Evolutionary conservation across 2,888 invertebrate species (phyloP).

Genomic region (Willowsia nigromaculata): DNA sequence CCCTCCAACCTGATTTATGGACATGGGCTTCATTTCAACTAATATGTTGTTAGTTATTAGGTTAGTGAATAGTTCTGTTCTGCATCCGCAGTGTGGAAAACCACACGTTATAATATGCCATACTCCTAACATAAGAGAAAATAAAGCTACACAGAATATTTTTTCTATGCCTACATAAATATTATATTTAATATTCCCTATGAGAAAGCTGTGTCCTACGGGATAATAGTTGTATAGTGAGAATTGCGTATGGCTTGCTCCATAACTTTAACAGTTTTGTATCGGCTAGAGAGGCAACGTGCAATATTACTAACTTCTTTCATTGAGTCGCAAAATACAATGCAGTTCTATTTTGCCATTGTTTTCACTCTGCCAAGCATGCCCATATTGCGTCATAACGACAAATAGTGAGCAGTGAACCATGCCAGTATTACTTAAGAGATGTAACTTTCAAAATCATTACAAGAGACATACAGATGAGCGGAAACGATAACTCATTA

Average conservation of each 20-base stretch:
- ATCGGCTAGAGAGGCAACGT: too few species aligned
- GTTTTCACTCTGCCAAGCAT: too few species aligned
- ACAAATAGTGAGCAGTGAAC: background rate
- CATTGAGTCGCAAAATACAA: background rate
- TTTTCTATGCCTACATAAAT: too few species aligned
- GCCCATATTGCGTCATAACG: background rate
- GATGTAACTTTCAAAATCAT: background rate
- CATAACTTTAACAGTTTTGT: too few species aligned
- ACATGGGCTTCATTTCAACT: background rate
- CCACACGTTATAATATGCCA: background rate
- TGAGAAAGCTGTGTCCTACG: background rate
- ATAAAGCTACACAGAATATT: background rate
- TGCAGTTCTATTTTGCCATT: too few species aligned
- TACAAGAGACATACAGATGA: background rate
- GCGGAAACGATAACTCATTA: background rate
- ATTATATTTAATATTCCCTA: background rate
- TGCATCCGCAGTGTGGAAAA: background rate
- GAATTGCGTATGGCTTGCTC: too few species aligned
- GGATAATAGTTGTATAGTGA: too few species aligned
- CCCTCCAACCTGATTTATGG: background rate
- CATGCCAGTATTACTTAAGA: background rate
- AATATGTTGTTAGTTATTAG: background rate
- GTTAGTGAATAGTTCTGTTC: background rate
- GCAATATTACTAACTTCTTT: too few species aligned
- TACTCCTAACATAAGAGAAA: background rate